Conservation (phyloP, 2,797 vertebrate genomes). For the Telmatherina bonti region DNA sequence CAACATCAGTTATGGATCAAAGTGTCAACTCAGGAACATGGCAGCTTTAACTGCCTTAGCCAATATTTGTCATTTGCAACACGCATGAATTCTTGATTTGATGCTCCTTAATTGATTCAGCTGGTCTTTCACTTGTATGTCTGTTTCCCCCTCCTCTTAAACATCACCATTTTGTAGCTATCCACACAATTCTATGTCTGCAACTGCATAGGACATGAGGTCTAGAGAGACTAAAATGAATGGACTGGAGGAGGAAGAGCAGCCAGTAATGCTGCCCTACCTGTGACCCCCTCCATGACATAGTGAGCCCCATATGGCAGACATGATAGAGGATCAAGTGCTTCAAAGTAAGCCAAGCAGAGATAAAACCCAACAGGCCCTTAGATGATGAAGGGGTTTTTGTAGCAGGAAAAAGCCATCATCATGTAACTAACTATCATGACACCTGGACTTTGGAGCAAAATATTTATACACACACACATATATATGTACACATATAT, state of each 20-base stretch:
- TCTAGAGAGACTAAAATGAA: slow-evolving; percentile 48
- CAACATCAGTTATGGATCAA: slow-evolving; percentile 3
- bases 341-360: slow-evolving; percentile 76
- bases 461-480: background rate
- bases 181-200: slow-evolving; percentile 35
- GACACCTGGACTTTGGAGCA: slow-evolving; percentile 66
- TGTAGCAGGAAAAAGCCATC: slow-evolving; percentile 67
- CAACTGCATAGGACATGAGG: slow-evolving; percentile 36
- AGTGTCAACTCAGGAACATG: slow-evolving; percentile 56
- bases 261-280: slow-evolving; percentile 67
- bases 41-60: slow-evolving; percentile 78
- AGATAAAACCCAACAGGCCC: slow-evolving; percentile 75
- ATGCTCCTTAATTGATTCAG: slow-evolving; percentile 96
- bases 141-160: slow-evolving; percentile 69
- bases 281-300: slow-evolving; percentile 77
- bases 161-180: slow-evolving; percentile 34
- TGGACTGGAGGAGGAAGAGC: slow-evolving; percentile 56
- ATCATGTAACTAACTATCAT: slow-evolving; percentile 62
- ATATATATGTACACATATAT: too few species aligned
- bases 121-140: slow-evolving; percentile 87
- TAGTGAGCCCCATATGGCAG: slow-evolving; percentile 77
- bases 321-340: slow-evolving; percentile 78
- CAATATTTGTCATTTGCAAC: slow-evolving; percentile 93
- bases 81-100: slow-evolving; percentile 95
- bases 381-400: slow-evolving; percentile 71